phyloP scores from a whole-genome alignment of 2,888 invertebrate species.

The Agriopis leucophaearia region DNA sequence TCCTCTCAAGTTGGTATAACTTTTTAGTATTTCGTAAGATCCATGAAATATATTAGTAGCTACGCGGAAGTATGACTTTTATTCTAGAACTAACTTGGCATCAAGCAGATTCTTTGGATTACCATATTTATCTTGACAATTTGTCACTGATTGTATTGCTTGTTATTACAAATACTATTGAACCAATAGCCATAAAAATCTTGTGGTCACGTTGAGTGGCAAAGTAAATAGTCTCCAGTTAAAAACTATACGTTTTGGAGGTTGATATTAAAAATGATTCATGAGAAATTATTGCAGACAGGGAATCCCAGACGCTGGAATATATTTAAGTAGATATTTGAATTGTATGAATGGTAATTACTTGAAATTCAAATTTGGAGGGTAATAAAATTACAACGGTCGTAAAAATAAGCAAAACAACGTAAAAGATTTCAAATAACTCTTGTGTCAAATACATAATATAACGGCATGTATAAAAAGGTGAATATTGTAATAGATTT shows the following conservation, averaged over 20 bases:
- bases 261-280: slow-evolving; percentile 14
- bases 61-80: background rate
- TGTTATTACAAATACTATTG: slow-evolving; percentile 11
- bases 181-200: slow-evolving; percentile 28
- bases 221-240: background rate
- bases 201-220: slow-evolving; percentile 12
- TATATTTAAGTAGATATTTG: background rate
- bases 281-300: background rate
- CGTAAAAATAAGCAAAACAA: background rate
- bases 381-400: background rate
- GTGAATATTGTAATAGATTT: too few relatives aligned
- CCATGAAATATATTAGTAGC: background rate
- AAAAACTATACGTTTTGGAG: background rate
- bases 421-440: background rate
- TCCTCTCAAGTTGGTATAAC: background rate
- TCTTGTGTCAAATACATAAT: too few relatives aligned
- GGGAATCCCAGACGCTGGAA: slow-evolving; percentile 17
- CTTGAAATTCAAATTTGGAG: background rate
- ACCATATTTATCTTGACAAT: slow-evolving; percentile 15
- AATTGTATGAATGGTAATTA: background rate
- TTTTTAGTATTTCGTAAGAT: background rate
- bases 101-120: slow-evolving; percentile 1
- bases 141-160: slow-evolving; percentile 15
- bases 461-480: too few relatives aligned
- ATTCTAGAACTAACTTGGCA: background rate